These are phyloP conservation scores for Agrotis segetum DNA, from an alignment of 2,888 invertebrate genomes.

Conservation along the genomic window DNA sequence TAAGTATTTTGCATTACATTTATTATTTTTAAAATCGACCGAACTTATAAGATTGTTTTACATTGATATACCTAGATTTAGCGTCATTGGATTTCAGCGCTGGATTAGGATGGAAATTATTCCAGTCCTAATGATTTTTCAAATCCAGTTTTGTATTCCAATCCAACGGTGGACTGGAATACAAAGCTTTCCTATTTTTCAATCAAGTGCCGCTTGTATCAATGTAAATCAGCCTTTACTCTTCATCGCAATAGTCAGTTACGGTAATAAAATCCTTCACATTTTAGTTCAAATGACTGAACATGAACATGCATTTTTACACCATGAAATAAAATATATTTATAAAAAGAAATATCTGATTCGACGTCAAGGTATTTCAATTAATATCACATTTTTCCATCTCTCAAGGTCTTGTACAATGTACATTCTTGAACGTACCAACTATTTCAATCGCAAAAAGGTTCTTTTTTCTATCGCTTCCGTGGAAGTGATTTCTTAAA, in stretches of 20 bases:
- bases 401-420: constrained; percentile 24
- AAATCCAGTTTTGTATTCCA: too few relatives aligned
- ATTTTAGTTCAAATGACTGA: not conserved
- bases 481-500: too few relatives aligned
- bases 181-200: too few relatives aligned
- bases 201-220: too few relatives aligned
- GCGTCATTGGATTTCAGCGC: too few relatives aligned
- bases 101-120: too few relatives aligned
- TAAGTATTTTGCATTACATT: not conserved
- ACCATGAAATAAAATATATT: constrained; percentile 15
- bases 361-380: constrained; percentile 16
- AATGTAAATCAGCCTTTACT: not conserved
- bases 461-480: not conserved
- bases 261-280: not conserved
- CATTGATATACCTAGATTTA: too few relatives aligned
- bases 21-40: not conserved
- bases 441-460: too few relatives aligned
- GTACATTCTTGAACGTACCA: not conserved
- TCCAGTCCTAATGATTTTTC: too few relatives aligned
- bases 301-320: constrained; percentile 18
- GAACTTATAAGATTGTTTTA: too few relatives aligned
- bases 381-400: constrained; percentile 36
- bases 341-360: constrained; percentile 13
- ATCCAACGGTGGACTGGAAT: too few relatives aligned
- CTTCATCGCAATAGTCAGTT: not conserved